These are phyloP conservation scores for Dimorphilus gyrociliatus DNA, from an alignment of 2,888 invertebrate genomes.

Conservation along the genomic window DNA sequence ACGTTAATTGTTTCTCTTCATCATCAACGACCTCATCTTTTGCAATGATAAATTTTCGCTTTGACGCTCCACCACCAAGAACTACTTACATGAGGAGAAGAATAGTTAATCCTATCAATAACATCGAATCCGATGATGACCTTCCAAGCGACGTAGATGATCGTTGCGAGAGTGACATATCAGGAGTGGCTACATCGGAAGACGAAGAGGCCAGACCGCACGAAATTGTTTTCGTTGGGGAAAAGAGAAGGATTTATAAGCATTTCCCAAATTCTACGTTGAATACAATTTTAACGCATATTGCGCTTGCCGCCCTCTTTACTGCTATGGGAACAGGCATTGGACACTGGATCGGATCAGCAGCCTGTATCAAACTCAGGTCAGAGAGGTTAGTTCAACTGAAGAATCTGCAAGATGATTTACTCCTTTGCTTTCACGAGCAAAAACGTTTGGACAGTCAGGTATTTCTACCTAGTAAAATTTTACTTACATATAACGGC, in stretches of 20 bases:
- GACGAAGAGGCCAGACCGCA: too few relatives aligned
- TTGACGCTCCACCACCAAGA: too few relatives aligned
- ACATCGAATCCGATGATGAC: too few relatives aligned
- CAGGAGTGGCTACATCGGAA: conserved; percentile 11
- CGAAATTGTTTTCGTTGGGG: too few relatives aligned
- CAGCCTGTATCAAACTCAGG: conserved; percentile 4
- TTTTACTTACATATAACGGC: too few relatives aligned
- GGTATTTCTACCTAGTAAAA: too few relatives aligned
- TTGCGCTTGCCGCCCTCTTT: conserved; percentile 7
- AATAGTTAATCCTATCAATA: too few relatives aligned
- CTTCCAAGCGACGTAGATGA: conserved; percentile 10
- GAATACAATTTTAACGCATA: conserved; percentile 6
- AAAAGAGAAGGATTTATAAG: too few relatives aligned
- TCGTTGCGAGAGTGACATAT: conserved; percentile 13
- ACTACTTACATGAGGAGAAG: too few relatives aligned
- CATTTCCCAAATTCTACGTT: conserved; percentile 9
- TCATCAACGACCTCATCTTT: too few relatives aligned
- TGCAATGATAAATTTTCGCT: too few relatives aligned
- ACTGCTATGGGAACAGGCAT: conserved; percentile 9
- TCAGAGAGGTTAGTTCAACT: conserved; percentile 6
- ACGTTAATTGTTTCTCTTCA: too few relatives aligned
- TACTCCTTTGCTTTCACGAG: conserved; percentile 8
- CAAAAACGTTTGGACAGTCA: conserved; percentile 3
- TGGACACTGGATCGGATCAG: conserved; percentile 10
- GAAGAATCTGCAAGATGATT: conserved; percentile 9